A percentile compares a stretch with the other conserved stretches of the same genome.
Conservation (phyloP, 2,797 vertebrate genomes). For the Gephyroberyx darwinii region DNA sequence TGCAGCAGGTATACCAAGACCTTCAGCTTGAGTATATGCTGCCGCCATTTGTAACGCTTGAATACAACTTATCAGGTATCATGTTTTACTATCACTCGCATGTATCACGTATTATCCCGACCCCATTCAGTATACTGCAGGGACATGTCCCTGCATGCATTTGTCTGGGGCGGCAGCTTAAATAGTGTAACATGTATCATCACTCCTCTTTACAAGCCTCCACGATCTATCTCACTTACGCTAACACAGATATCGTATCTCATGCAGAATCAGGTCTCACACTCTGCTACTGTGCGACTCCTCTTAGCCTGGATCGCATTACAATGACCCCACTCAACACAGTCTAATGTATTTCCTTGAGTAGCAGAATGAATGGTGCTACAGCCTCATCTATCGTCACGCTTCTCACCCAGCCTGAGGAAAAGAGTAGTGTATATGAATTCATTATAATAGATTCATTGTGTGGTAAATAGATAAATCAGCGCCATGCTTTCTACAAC, state of each 20-base stretch:
- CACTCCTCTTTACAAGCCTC: neutral
- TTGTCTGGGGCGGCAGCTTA: too few species aligned
- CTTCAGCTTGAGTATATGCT: too few species aligned
- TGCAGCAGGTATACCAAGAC: too few species aligned
- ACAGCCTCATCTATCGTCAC: conserved; percentile 3
- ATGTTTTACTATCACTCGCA: too few species aligned
- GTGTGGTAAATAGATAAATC: neutral
- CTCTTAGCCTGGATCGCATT: neutral
- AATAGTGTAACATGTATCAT: neutral
- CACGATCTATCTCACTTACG: neutral
- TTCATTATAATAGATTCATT: neutral
- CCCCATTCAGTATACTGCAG: too few species aligned
- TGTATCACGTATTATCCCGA: too few species aligned
- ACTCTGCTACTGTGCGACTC: neutral
- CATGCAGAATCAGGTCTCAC: neutral
- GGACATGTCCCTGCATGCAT: too few species aligned
- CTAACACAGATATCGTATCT: neutral
- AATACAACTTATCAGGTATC: too few species aligned
- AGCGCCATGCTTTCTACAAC: neutral
- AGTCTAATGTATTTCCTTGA: neutral
- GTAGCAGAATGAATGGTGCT: neutral
- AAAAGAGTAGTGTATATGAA: neutral
- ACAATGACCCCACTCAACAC: neutral
- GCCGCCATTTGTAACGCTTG: too few species aligned
- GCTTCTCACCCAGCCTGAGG: neutral